Percentiles rank a stretch among this genome's conserved stretches.
phyloP scores from a whole-genome alignment of 1,140 invertebrate genomes.

The Oryzaephilus surinamensis region DNA sequence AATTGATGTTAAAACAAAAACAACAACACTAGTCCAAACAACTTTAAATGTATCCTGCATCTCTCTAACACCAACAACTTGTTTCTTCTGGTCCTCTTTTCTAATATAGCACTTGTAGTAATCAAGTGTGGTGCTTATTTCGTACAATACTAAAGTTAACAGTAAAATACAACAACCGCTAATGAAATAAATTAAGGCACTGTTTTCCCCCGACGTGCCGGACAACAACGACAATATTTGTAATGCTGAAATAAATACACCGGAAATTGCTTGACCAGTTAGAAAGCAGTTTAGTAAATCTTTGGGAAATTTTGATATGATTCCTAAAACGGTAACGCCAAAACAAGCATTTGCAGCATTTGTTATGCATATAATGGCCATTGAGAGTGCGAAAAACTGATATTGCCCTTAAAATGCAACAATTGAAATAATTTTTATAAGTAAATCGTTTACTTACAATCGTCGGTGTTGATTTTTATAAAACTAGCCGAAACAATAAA shows the following conservation, averaged over 20 bases:
- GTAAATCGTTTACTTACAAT: background rate
- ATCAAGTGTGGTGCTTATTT: no score
- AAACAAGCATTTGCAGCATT: conserved; percentile 1
- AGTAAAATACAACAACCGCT: conserved; percentile 4
- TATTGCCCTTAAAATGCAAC: conserved; percentile 2
- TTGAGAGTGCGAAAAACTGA: conserved; percentile 1
- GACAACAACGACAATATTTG: conserved; percentile 3
- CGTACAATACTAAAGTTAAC: background rate
- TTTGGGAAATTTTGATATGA: background rate
- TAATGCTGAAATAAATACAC: conserved; percentile 1
- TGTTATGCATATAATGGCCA: conserved; percentile 1
- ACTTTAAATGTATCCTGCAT: conserved; percentile 1
- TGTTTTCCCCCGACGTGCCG: background rate
- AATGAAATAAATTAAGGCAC: conserved; percentile 4
- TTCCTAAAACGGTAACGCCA: conserved; percentile 1
- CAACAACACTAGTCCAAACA: conserved; percentile 1
- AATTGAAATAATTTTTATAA: background rate
- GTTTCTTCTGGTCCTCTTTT: background rate
- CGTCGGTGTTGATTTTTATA: background rate
- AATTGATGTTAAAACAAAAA: conserved; percentile 5
- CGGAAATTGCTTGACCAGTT: conserved; percentile 5
- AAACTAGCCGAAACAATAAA: conserved; percentile 1
- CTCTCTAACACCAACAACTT: background rate
- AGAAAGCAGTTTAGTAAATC: background rate
- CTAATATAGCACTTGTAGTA: conserved; percentile 4